Evolutionary conservation across 2,888 invertebrate genomes (phyloP), one percentile per base, ranked within the genome.

Genomic region (Corythucha ciliata): DNA sequence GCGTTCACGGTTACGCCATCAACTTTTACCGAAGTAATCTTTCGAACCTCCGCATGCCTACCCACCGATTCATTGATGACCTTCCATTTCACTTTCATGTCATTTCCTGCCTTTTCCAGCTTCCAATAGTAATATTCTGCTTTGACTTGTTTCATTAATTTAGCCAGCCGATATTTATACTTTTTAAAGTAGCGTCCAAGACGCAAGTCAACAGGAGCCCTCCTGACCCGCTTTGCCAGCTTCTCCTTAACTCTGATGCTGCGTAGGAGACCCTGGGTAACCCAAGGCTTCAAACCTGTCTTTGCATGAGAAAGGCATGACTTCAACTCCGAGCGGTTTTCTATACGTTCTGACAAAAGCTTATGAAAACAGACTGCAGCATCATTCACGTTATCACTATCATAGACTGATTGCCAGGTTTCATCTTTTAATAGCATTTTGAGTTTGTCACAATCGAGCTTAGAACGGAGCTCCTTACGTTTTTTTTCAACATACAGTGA

Each of bases 361-460:
- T 41, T n/a, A 41, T 41, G 41, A 16, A 41, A 41, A 25, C 41
- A 41, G 22, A 10, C 41, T 25, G 41, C 41, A 41, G 41, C 41
- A 22, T 22, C 41, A 41, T 41, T 41, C 16, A 41, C 26, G 27
- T 40, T 41, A 14, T n/a, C n/a, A n/a, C 14, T 41, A 41, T 41
- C 24, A 41, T 41, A 41, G 6, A 41, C 16, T 25, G 14, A 10
- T n/a, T 41, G 41, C 41, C 41, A 41, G 24, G 41, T 41, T 41
- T 41, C 41, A 41, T 41, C 24, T 25, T 41, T 41, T 14, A 41
- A 25, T 41, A 22, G 14, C 7, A 12, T 8, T 22, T 12, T 10
- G 22, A 41, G 41, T 25, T n/a, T 41, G 14, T 41, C 26, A 22
- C 27, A 41, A 25, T 41, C 41, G 27, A 41, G 12, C 12, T 16